phyloP scores from a whole-genome alignment of 2,888 invertebrate species.

The Atrina japonica region DNA sequence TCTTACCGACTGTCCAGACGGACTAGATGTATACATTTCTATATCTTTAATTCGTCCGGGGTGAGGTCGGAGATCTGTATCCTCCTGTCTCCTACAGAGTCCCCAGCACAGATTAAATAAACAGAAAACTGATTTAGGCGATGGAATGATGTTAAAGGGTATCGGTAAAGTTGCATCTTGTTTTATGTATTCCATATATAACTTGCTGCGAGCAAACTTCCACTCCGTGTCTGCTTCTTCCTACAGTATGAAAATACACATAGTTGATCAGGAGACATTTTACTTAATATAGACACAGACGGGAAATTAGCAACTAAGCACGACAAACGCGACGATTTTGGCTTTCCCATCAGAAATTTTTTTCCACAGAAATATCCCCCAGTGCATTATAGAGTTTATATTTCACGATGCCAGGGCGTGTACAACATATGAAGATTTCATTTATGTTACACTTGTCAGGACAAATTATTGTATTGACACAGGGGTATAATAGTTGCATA shows the following conservation, averaged over 20 bases:
- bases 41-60: conserved; percentile 68
- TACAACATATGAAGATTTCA: no score
- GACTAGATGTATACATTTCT: conserved; percentile 56
- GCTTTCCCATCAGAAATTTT: no score
- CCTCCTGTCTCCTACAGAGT: conserved; percentile 41
- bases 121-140: conserved; percentile 60
- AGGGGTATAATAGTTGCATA: no score
- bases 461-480: no score
- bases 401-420: no score
- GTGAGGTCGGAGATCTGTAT: conserved; percentile 51
- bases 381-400: no score
- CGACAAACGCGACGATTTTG: no score
- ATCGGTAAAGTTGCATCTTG: conserved; percentile 83
- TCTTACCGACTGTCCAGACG: neutral
- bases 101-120: conserved; percentile 34
- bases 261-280: no score
- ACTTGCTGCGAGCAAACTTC: conserved; percentile 79
- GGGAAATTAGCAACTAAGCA: no score
- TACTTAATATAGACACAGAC: no score
- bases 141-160: conserved; percentile 79
- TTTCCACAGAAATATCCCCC: no score
- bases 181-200: conserved; percentile 82
- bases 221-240: conserved; percentile 79
- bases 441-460: no score
- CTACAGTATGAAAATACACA: conserved; percentile 51